Conservation (phyloP, 2,888 invertebrate genomes). For the Dasypogon diadema region DNA sequence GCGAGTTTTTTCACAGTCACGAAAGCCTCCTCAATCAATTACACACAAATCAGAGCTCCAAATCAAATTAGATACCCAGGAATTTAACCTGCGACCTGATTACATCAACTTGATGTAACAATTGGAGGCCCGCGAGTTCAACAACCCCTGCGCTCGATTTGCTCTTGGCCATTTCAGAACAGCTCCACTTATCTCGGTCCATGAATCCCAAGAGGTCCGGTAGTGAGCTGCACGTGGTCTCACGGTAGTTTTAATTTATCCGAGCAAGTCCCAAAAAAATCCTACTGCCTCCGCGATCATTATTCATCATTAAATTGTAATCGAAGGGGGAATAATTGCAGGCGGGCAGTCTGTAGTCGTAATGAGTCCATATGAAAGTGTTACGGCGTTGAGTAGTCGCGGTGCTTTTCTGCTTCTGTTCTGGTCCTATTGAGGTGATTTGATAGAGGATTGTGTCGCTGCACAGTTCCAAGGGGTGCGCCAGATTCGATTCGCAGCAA, state of each 20-base stretch:
- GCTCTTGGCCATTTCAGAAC: background rate
- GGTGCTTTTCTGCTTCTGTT: background rate
- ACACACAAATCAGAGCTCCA: background rate
- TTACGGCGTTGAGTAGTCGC: background rate
- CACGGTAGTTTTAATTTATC: background rate
- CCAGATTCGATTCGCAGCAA: background rate
- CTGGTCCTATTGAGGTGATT: background rate
- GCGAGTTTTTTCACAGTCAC: background rate
- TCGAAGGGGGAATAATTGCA: constrained; percentile 4
- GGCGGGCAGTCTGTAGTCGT: no score
- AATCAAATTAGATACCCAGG: constrained; percentile 1
- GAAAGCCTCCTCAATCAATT: background rate
- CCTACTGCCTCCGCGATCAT: background rate
- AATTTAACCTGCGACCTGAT: constrained; percentile 17
- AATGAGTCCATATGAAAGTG: background rate
- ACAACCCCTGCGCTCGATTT: background rate
- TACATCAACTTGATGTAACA: background rate
- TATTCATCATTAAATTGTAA: constrained; percentile 20
- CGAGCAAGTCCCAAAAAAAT: background rate
- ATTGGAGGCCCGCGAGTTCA: background rate
- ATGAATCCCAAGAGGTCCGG: background rate
- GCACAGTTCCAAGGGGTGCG: background rate
- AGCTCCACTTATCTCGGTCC: background rate
- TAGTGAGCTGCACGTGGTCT: background rate
- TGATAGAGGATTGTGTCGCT: background rate